Evolutionary conservation across 2,113 vertebrate genomes (phyloP).

Genomic region (Xenus cinereus): DNA sequence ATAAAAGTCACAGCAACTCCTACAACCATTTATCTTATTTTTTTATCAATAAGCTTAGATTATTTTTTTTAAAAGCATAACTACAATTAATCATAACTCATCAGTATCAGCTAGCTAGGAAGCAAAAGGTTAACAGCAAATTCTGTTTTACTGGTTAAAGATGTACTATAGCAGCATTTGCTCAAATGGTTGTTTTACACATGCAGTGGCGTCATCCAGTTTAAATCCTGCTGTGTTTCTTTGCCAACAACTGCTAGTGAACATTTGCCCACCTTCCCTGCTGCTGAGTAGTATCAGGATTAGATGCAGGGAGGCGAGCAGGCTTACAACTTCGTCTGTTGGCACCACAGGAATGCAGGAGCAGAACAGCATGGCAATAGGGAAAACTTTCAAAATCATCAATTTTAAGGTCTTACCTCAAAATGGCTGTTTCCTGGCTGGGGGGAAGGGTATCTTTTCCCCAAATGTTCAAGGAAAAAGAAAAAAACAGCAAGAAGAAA

Average conservation of each 20-base stretch:
- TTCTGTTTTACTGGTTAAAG: conserved; percentile 44
- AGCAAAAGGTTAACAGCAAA: conserved; percentile 56
- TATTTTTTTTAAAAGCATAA: neutral
- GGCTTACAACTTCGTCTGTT: conserved; percentile 73
- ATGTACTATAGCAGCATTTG: conserved; percentile 55
- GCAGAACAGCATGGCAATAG: conserved; percentile 62
- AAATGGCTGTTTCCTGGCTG: conserved; percentile 34
- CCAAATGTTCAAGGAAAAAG: neutral
- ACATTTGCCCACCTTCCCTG: conserved; percentile 71
- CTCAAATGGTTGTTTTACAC: conserved; percentile 60
- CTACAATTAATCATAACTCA: neutral
- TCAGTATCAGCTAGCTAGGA: conserved; percentile 4
- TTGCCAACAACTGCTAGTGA: conserved; percentile 71
- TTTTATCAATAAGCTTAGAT: neutral
- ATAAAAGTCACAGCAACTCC: neutral
- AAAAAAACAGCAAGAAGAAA: neutral
- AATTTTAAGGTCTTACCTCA: conserved; percentile 57
- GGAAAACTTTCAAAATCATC: conserved; percentile 69
- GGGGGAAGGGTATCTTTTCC: neutral
- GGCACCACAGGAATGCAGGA: conserved; percentile 64
- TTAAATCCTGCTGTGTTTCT: conserved; percentile 71
- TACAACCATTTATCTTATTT: neutral
- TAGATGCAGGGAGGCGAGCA: conserved; percentile 66
- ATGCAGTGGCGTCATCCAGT: conserved; percentile 55
- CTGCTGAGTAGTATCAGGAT: conserved; percentile 66